These are phyloP conservation scores for Strongylocentrotus purpuratus DNA, from an alignment of 35 echinoderm and acorn worm genomes.

Conservation along the genomic window DNA sequence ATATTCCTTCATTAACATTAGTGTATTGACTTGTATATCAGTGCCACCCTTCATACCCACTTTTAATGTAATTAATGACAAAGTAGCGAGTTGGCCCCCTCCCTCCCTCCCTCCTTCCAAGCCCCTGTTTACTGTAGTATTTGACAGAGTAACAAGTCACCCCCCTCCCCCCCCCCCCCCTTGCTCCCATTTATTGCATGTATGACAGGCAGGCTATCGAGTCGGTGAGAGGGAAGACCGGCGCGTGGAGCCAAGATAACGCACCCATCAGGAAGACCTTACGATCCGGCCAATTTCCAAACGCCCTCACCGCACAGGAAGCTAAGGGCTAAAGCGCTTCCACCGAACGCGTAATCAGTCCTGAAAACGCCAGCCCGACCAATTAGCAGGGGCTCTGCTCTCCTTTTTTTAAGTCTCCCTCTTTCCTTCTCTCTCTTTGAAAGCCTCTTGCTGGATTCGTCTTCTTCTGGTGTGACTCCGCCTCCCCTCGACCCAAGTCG, in stretches of 20 bases:
- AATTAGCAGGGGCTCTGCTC: slow-evolving; percentile 17
- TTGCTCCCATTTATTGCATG: background rate
- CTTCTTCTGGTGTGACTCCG: background rate
- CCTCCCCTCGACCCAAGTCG: background rate
- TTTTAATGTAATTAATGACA: background rate
- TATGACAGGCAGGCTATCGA: background rate
- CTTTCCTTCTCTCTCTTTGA: background rate
- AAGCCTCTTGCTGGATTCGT: background rate
- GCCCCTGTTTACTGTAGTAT: background rate
- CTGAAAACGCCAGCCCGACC: slow-evolving; percentile 20
- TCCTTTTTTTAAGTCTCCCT: background rate
- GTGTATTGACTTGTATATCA: no score
- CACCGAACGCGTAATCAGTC: slow-evolving; percentile 20
- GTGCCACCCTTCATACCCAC: background rate
- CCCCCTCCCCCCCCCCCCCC: background rate
- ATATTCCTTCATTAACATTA: no score
- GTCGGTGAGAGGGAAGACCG: background rate
- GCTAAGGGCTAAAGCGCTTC: background rate
- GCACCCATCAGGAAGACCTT: background rate
- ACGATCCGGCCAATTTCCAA: slow-evolving; percentile 34
- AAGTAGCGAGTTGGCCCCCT: background rate
- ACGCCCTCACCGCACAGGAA: slow-evolving; percentile 27
- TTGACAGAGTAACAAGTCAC: background rate
- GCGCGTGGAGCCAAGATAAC: slow-evolving; percentile 29
- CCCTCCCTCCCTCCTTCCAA: no score